phyloP scores from a whole-genome alignment of 2,797 vertebrate genomes.

The Falco berigora region DNA sequence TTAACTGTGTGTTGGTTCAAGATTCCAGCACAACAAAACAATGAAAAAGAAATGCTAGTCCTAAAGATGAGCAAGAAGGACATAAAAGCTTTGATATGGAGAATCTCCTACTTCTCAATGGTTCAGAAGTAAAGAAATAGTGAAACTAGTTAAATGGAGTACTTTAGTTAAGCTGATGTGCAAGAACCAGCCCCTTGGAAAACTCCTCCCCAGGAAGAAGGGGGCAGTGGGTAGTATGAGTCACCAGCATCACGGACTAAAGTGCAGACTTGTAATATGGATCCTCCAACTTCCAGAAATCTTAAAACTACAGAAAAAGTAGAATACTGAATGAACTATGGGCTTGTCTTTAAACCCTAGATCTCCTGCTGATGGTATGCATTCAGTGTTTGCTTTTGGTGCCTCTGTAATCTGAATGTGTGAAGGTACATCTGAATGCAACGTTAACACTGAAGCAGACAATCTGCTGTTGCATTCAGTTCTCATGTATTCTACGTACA shows the following conservation, averaged over 20 bases:
- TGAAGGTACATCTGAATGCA: neutral
- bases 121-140: neutral
- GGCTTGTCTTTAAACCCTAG: neutral
- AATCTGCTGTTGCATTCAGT: too few relatives aligned
- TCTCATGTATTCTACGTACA: neutral
- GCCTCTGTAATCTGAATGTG: neutral
- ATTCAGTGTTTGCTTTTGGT: neutral
- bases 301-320: neutral
- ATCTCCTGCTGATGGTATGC: neutral
- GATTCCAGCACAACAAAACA: neutral
- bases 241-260: neutral
- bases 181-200: neutral
- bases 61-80: neutral
- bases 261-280: neutral
- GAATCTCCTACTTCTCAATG: neutral
- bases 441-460: too few relatives aligned
- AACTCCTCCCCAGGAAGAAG: neutral
- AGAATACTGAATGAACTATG: neutral
- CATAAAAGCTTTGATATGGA: neutral
- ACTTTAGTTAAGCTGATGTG: neutral
- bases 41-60: neutral
- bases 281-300: neutral
- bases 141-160: neutral
- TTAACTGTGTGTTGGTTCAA: neutral
- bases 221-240: neutral